Evolutionary conservation across 1,140 invertebrate genomes (phyloP), one percentile per base, ranked within the genome.

Genomic region (Diorhabda carinulata): DNA sequence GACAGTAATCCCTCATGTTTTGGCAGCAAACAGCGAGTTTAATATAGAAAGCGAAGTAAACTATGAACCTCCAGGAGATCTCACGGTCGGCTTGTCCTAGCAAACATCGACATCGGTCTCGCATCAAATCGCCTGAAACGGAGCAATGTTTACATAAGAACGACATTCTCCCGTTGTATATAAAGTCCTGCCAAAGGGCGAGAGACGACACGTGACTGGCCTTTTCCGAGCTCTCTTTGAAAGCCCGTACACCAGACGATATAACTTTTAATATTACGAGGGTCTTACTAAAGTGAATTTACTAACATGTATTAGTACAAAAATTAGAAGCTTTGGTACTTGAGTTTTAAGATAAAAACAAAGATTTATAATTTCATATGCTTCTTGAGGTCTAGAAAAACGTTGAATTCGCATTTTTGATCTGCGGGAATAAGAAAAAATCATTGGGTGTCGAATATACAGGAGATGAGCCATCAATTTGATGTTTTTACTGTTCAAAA

Each of bases 1-100:
- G 65, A 60, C 58, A 47, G 65, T 67, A 67, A 67, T 67, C 65
- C 65, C 58, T 60, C 57, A 67, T 67, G 65, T 67, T 67, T 67
- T 60, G 65, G 65, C 65, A 65, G 65, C 65, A 67, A 67, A 67
- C 10, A 67, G n/a, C 7, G 57, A 67, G 57, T 67, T 67, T 67
- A 67, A 67, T 67, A 67, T 60, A 67, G 65, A 60, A 10, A 43
- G 44, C 42, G n/a, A 10, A 57, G 47, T 45, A 57, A 25, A 42
- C 40, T 57, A 41, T 25, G 64, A 52, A 45, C 41, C 59, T 61
- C 52, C 64, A 42, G 65, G 57, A 44, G 59, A 60, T 67, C 65
- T 67, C 65, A 67, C 65, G 65, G 65, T 67, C 47, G 40, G 52
- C 52, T 47, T 9, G 65, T 41, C 8, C 59, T 40, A 41, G 6